phyloP scores from a whole-genome alignment of 2,888 invertebrate genomes.

The Actias luna region DNA sequence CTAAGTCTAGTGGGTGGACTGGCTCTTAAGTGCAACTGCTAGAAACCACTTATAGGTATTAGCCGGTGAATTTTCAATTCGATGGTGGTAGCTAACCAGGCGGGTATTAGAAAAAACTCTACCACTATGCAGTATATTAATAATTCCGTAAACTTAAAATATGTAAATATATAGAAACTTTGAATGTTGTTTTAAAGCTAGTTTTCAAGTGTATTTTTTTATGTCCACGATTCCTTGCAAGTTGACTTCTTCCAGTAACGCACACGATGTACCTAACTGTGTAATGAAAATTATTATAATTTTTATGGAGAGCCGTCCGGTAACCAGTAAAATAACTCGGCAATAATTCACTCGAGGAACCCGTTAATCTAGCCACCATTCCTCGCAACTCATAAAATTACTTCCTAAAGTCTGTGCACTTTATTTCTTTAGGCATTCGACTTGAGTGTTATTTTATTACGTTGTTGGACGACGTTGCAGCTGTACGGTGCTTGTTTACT shows the following conservation, averaged over 20 bases:
- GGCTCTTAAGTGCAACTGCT: too few species aligned
- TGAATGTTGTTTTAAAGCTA: too few species aligned
- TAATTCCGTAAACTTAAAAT: too few species aligned
- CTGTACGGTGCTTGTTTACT: background rate
- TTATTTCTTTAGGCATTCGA: slow-evolving; percentile 37
- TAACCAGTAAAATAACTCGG: background rate
- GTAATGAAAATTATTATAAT: background rate
- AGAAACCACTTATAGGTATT: too few species aligned
- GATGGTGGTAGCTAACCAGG: too few species aligned
- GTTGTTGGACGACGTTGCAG: slow-evolving; percentile 36
- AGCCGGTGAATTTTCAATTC: too few species aligned
- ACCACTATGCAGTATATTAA: too few species aligned
- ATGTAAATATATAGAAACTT: too few species aligned
- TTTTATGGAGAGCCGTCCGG: background rate
- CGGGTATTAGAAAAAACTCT: too few species aligned
- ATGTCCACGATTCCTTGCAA: background rate
- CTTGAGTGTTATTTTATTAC: slow-evolving; percentile 42
- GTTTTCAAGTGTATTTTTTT: background rate
- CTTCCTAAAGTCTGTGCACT: slow-evolving; percentile 18
- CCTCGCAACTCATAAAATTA: slow-evolving; percentile 6
- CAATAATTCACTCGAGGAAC: slow-evolving; percentile 4
- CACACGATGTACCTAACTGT: background rate
- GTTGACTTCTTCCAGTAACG: background rate
- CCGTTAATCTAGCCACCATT: slow-evolving; percentile 23
- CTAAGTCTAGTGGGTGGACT: too few species aligned